Evolutionary conservation across 2,888 invertebrate species (phyloP), one percentile per base, ranked within the genome.

Genomic region (Barypeithes pellucidus): DNA sequence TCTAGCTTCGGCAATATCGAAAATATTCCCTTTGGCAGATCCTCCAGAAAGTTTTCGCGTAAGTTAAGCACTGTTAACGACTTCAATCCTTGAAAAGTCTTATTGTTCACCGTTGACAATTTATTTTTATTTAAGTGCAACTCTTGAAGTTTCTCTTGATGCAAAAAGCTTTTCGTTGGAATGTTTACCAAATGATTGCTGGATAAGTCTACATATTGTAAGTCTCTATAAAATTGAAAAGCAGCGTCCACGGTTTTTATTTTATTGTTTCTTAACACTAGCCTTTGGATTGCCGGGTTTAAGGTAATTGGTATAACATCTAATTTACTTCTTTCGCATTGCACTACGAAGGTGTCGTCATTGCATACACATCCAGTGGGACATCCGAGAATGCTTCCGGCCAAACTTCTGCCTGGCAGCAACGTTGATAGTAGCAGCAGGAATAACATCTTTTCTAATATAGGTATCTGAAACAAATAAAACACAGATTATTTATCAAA

Each of bases 221-320:
- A 88, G 79, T 95, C 95, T 0, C 93, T 91, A 86, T 96, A 96
- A 87, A 96, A 96, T 84, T 94, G 94, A 86, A 96, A 94, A 22
- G 95, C 94, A 60, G 94, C 94, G 85, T 96, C 95, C 78, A 96
- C 94, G 14, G 94, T 94, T 85, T 94, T 95, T 81, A 96, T 95
- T 82, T 93, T 92, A 85, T 95, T 96, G 85, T 93, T 94, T 81
- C 93, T 91, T 76, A 96, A 90, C 79, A 95, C 93, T 81, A 96
- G 90, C 67, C 95, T 90, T 84, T 94, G 94, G 76, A 96, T 95
- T 81, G 94, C 94, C 45, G 97, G 97, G 87, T 97, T 97, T 76
- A 97, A 88, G 2, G 95, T 94, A 81, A 96, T 96, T 75, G 96
- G 96, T 75, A 97, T 90, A 67, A 95, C 95, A 87, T 95, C 95